Conservation (phyloP, 2,888 invertebrate species). For the Blastobasis lacticolella region DNA sequence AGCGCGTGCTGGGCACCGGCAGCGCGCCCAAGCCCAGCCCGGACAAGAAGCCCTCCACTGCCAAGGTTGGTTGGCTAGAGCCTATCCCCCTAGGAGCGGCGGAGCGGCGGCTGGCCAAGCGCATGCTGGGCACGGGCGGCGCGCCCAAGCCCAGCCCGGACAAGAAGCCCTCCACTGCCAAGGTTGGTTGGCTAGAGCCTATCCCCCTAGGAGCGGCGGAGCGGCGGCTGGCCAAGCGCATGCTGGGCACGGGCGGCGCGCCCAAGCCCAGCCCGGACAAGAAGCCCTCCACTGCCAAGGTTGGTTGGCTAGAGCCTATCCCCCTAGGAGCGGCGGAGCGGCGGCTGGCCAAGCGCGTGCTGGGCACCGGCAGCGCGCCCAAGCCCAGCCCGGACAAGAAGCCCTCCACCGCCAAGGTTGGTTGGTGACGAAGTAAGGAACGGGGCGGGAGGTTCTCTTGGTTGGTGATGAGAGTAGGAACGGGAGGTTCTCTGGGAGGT, state of each 20-base stretch:
- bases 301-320: too few species aligned
- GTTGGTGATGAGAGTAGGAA: too few species aligned
- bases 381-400: conserved; percentile 47
- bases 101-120: conserved; percentile 67
- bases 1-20: conserved; percentile 54
- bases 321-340: conserved; percentile 68
- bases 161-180: conserved; percentile 53
- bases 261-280: conserved; percentile 39
- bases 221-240: conserved; percentile 64
- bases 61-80: conserved; percentile 55
- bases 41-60: conserved; percentile 52
- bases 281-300: conserved; percentile 55
- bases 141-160: conserved; percentile 31
- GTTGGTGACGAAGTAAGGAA: conserved; percentile 19
- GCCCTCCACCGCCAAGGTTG: conserved; percentile 17
- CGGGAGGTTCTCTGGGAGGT: too few species aligned
- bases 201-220: too few species aligned
- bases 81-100: too few species aligned
- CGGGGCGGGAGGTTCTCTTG: conserved; percentile 67
- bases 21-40: conserved; percentile 23
- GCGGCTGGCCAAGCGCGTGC: conserved; percentile 67
- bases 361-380: conserved; percentile 29
- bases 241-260: conserved; percentile 41
- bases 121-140: conserved; percentile 51
- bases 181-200: too few species aligned